phyloP scores from a whole-genome alignment of 2,888 invertebrate species.

The Willowsia nigromaculata region DNA sequence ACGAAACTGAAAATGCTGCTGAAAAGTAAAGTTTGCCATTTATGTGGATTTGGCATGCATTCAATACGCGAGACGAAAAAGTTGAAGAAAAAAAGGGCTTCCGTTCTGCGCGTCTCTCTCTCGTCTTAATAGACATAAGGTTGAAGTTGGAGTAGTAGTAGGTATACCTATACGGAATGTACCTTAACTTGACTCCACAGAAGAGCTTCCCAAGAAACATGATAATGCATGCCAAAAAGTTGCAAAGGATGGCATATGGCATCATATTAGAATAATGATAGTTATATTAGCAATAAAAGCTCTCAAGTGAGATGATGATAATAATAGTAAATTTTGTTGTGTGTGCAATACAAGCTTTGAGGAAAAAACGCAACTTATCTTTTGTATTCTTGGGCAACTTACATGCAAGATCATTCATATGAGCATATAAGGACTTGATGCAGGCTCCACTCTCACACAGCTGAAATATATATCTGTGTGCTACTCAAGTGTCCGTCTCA shows the following conservation, averaged over 20 bases:
- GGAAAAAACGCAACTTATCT: background rate
- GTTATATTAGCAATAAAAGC: constrained; percentile 56
- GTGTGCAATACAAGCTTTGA: background rate
- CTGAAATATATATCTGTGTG: constrained; percentile 18
- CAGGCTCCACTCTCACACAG: no score
- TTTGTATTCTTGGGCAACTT: constrained; percentile 23
- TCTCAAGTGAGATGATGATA: constrained; percentile 38
- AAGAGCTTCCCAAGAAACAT: background rate
- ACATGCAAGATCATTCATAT: constrained; percentile 57
- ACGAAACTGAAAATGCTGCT: constrained; percentile 1
- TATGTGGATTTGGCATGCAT: constrained; percentile 75
- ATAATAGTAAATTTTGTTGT: constrained; percentile 34
- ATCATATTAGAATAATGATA: constrained; percentile 35
- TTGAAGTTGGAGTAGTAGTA: no score
- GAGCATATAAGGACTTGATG: constrained; percentile 47
- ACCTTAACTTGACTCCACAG: background rate
- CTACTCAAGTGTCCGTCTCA: background rate
- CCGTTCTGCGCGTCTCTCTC: constrained; percentile 34
- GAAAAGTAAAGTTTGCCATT: constrained; percentile 72
- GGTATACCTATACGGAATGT: background rate
- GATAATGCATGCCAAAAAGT: constrained; percentile 56
- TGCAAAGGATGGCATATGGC: constrained; percentile 67
- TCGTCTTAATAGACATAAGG: no score
- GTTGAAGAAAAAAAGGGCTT: constrained; percentile 67
- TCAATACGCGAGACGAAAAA: constrained; percentile 74